phyloP scores from a whole-genome alignment of 2,888 invertebrate genomes.

The Drosophila algonquin region DNA sequence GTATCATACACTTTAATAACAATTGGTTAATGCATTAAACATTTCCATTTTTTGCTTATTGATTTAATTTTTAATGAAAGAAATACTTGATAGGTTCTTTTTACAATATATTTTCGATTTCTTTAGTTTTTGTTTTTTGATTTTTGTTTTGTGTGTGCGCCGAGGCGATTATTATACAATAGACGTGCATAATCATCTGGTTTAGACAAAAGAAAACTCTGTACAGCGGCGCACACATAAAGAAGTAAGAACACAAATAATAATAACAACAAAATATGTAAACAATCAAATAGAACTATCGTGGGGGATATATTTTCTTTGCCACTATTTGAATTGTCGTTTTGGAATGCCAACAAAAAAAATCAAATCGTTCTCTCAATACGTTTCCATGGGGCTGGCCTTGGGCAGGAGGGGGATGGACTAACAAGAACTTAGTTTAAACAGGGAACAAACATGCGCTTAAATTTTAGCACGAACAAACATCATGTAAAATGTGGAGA shows the following conservation, averaged over 20 bases:
- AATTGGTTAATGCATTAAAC: conserved; percentile 55
- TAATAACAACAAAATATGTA: conserved; percentile 65
- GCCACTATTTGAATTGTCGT: conserved; percentile 30
- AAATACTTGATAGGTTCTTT: conserved; percentile 69
- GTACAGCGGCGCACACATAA: conserved; percentile 63
- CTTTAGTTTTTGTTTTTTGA: conserved; percentile 20
- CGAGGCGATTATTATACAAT: conserved; percentile 66
- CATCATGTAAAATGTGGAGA: conserved; percentile 50
- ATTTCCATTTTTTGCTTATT: conserved; percentile 38
- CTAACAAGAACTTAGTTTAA: conserved; percentile 65
- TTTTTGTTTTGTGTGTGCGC: conserved; percentile 38
- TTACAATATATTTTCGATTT: conserved; percentile 44
- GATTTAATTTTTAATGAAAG: conserved; percentile 50
- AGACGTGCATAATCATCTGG: conserved; percentile 50
- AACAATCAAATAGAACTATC: conserved; percentile 54
- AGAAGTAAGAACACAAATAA: conserved; percentile 56
- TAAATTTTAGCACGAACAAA: conserved; percentile 66
- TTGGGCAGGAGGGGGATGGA: conserved; percentile 16
- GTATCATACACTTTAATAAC: conserved; percentile 65
- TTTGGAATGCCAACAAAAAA: conserved; percentile 72
- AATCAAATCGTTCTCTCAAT: conserved; percentile 50
- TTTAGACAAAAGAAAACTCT: conserved; percentile 53
- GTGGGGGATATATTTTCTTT: conserved; percentile 31
- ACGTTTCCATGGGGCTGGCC: conserved; percentile 33
- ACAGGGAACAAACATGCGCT: conserved; percentile 60